Evolutionary conservation across 2,888 invertebrate species (phyloP), one percentile per base, ranked within the genome.

Genomic region (Ophioninae sp.): DNA sequence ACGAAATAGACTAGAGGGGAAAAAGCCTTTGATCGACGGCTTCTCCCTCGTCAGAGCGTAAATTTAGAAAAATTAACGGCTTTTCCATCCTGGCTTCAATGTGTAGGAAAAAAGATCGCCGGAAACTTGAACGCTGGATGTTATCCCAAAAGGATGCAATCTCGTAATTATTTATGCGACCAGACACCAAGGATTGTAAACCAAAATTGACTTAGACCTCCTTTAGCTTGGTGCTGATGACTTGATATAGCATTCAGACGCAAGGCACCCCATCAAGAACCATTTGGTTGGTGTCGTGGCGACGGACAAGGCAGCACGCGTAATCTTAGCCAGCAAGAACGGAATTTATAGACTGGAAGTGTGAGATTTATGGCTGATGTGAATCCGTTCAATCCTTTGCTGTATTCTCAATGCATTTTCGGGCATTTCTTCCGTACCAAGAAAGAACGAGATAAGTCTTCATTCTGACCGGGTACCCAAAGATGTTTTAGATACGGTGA

Each of bases 41-140:
- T 50, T 64, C 21, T 59, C 82, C 76, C 39, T 39, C 30, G 44
- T 61, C 57, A 69, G 41, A 50, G 77, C 76, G 85, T 84, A 86
- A 86, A 86, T 86, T 82, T 85, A 81, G 85, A 85, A 81, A 78
- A 82, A 83, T 83, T 72, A 81, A 84, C 62, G 30, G 76, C 44
- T 68, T 76, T 59, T 76, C 67, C 39, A 72, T 30, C 39, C 59
- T 69, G 59, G 20, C 73, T 50, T 13, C n/a, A 13, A 13, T 1
- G 56, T 56, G 61, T 21, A 50, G 73, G 41, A 62, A 76, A 64
- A 56, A 56, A 39, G 7, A 17, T 20, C 59, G 65, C 21, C 37
- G 67, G 56, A 39, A 70, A 64, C 57, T 30, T 41, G 41, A 37
- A 37, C 20, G 74, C 56, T 56, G 69, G 20, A 8, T 59, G 21